Conservation (phyloP, 2,888 invertebrate genomes). For the Eupsilia transversa region DNA sequence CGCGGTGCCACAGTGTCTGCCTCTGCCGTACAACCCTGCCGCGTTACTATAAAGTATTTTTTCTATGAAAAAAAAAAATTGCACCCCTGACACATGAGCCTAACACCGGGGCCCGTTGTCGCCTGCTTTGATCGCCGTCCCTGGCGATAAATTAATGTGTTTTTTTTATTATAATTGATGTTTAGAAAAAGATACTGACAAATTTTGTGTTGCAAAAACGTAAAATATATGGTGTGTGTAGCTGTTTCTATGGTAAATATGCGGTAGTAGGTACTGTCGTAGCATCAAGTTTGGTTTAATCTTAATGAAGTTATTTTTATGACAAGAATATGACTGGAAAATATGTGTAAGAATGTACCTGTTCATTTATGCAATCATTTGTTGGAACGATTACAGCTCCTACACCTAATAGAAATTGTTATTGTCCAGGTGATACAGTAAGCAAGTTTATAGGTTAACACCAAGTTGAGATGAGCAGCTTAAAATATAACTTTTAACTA, state of each 20-base stretch:
- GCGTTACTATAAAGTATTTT: conserved; percentile 79
- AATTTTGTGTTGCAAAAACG: conserved; percentile 46
- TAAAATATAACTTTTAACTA: no score
- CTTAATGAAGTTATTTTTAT: background rate
- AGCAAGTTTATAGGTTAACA: no score
- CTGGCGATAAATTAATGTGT: conserved; percentile 75
- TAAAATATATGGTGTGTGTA: background rate
- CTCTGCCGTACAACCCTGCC: conserved; percentile 65
- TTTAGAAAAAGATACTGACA: conserved; percentile 53
- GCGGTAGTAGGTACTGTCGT: background rate
- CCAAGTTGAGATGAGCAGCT: no score
- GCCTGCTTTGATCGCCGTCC: conserved; percentile 78
- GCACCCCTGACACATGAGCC: conserved; percentile 76
- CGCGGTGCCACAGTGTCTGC: conserved; percentile 86
- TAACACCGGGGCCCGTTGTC: conserved; percentile 76
- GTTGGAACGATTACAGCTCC: background rate
- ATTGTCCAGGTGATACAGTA: no score
- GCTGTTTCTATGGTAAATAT: background rate
- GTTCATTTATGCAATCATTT: background rate
- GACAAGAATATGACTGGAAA: background rate
- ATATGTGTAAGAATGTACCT: background rate
- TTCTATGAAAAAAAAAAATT: conserved; percentile 75
- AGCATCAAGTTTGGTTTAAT: background rate
- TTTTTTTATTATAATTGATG: conserved; percentile 65
- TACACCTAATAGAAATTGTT: no score